Percentiles rank a stretch among this genome's conserved stretches.
These are phyloP conservation scores for Lutjanus erythropterus DNA, from an alignment of 2,113 vertebrate species.

Conservation along the genomic window DNA sequence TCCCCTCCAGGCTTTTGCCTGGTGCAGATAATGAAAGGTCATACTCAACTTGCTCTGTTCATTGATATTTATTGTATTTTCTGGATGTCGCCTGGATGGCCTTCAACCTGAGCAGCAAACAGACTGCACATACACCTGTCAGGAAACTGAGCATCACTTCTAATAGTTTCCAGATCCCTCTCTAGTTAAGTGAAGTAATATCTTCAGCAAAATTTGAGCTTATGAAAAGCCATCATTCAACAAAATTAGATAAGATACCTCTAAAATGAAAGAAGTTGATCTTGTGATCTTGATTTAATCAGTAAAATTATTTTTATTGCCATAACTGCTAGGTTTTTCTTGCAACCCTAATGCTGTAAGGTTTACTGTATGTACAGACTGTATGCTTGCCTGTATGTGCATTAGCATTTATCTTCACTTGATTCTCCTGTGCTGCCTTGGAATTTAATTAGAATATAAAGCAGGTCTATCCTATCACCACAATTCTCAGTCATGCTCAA, in stretches of 20 bases:
- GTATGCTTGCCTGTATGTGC: background rate
- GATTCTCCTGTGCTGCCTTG: background rate
- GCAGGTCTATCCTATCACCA: background rate
- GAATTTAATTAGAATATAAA: conserved; percentile 53
- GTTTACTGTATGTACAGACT: background rate
- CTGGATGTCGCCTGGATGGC: too few species aligned
- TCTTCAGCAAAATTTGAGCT: background rate
- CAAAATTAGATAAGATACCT: conserved; percentile 10
- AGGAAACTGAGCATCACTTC: conserved; percentile 6
- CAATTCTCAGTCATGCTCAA: conserved; percentile 11
- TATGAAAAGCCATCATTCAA: conserved; percentile 37
- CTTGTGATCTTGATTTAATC: conserved; percentile 11
- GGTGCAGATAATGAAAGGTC: conserved; percentile 4
- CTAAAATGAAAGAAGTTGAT: conserved; percentile 21
- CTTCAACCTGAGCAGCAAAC: background rate
- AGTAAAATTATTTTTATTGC: background rate
- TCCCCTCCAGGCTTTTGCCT: too few species aligned
- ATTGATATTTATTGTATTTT: too few species aligned
- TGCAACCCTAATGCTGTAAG: background rate
- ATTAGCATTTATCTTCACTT: background rate
- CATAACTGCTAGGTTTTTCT: background rate
- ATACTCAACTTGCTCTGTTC: background rate
- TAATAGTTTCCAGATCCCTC: conserved; percentile 5
- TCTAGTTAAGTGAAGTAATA: background rate
- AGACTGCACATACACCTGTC: background rate